Evolutionary conservation across 2,113 vertebrate genomes (phyloP).

Genomic region (Phalacrocorax pelagicus): DNA sequence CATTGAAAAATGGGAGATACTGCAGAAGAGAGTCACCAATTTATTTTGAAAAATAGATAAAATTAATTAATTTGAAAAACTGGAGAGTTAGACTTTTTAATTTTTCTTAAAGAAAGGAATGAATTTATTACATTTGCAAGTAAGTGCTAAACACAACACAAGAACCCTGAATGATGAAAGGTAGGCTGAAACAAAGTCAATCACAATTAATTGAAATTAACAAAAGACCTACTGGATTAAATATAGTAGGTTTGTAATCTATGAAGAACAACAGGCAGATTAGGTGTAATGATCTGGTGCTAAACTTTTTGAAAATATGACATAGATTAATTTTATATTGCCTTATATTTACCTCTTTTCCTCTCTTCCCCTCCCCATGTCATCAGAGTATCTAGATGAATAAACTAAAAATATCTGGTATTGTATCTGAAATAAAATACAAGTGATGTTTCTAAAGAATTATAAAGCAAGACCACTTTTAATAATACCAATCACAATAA

Average conservation of each 20-base stretch:
- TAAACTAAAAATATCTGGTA: background rate
- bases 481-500: background rate
- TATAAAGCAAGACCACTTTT: background rate
- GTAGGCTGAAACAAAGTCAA: background rate
- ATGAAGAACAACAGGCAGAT: background rate
- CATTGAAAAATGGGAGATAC: background rate
- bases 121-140: background rate
- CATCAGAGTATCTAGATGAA: background rate
- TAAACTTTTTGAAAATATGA: background rate
- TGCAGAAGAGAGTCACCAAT: background rate
- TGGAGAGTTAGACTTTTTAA: background rate
- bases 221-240: background rate
- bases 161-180: background rate
- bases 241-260: background rate
- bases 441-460: background rate
- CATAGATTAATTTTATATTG: background rate
- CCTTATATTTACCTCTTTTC: background rate
- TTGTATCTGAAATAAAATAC: background rate
- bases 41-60: background rate
- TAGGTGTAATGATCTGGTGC: background rate
- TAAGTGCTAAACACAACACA: background rate
- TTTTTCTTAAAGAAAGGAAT: background rate
- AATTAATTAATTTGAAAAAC: background rate
- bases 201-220: background rate
- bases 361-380: background rate